These are phyloP conservation scores for Sprattus sprattus DNA, from an alignment of 2,113 vertebrate species.

Conservation along the genomic window DNA sequence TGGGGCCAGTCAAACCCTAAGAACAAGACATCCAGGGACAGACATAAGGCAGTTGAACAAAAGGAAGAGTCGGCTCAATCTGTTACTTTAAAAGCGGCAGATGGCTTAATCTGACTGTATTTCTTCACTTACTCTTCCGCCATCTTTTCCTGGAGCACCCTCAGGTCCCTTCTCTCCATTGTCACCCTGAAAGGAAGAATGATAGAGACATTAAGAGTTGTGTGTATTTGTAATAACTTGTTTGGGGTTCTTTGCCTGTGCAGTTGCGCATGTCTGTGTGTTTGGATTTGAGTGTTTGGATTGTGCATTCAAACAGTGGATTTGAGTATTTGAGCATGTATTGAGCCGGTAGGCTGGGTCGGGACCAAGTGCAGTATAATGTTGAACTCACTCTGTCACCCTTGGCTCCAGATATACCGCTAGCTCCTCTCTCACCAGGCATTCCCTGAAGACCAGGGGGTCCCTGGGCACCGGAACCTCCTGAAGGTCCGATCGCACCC, in stretches of 20 bases:
- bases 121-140: slow-evolving; percentile 79
- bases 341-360: background rate
- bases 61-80: background rate
- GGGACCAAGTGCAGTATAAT: background rate
- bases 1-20: slow-evolving; percentile 93
- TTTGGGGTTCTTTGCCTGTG: background rate
- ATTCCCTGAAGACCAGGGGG: slow-evolving; percentile 94
- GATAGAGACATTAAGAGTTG: background rate
- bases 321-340: background rate
- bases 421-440: slow-evolving; percentile 91
- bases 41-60: background rate
- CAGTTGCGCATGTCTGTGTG: background rate
- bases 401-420: slow-evolving; percentile 88
- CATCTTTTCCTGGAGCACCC: slow-evolving; percentile 92
- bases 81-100: background rate
- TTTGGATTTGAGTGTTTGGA: background rate
- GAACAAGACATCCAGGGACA: slow-evolving; percentile 25
- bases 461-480: slow-evolving; percentile 82
- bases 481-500: slow-evolving; percentile 85
- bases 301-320: background rate
- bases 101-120: background rate
- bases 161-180: slow-evolving; percentile 91
- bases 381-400: slow-evolving; percentile 87
- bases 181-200: slow-evolving; percentile 77
- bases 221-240: background rate